Evolutionary conservation across 2,113 vertebrate species (phyloP), one percentile per base, ranked within the genome.

Genomic region (Ginglymostoma cirratum): DNA sequence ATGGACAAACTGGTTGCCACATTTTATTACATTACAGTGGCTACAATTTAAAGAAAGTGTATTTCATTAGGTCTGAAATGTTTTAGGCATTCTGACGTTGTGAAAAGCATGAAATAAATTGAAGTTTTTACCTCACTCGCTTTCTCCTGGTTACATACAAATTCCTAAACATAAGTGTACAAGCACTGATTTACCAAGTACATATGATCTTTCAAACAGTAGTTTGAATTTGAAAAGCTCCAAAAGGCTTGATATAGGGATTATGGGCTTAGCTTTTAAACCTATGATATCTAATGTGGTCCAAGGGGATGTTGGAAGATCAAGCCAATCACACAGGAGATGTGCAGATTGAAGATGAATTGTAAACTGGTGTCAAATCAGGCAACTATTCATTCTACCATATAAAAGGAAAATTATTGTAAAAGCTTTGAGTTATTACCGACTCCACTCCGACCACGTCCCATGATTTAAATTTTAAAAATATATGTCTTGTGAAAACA

Each of bases 311-410:
- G 17, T 0, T 65, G 15, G 7, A 93, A 93, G 89, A 92, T 65
- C 55, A 92, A 66, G 19, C 34, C 42, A 92, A 66, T 89, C 48
- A 90, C 34, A 65, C 34, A 38, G 1, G n/a, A 92, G 61, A 66
- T 52, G 27, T 38, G 52, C 30, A 92, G 34, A n/a, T 38, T 38
- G 15, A 83, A 17, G 15, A n/a, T 19, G n/a, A 42, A 83, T 83
- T 92, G 55, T 92, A 23, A 12, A 65, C 52, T 90, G 14, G 87
- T 90, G 87, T 65, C 55, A 65, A 92, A 92, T 92, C 61, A 92
- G 34, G 55, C 34, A 93, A 34, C 27, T 5, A 83, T 83, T 92
- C 17, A 66, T 38, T 6, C 12, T 66, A 38, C 17, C 89, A 93
- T 6, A 3, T 93, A 17, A 45, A 66, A 95, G 66, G 48, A 72